Evolutionary conservation across 2,113 vertebrate genomes (phyloP).

Genomic region (Cottus gobio): DNA sequence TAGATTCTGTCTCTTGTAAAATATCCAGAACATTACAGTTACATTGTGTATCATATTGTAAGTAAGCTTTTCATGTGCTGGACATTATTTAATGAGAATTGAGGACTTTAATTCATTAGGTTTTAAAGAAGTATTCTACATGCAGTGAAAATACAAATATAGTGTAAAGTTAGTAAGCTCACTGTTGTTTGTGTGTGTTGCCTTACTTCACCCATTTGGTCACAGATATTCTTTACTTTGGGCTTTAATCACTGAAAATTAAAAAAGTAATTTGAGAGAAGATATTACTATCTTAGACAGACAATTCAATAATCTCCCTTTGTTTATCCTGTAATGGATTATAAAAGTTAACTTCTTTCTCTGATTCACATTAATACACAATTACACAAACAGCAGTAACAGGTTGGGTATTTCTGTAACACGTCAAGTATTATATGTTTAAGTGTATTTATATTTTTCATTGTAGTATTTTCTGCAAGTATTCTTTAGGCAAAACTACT

Average conservation of each 20-base stretch:
- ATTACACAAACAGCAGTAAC: constrained; percentile 20
- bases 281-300: constrained; percentile 48
- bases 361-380: constrained; percentile 27
- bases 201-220: constrained; percentile 17
- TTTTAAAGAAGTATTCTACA: constrained; percentile 24
- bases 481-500: not conserved
- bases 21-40: not conserved
- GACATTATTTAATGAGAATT: constrained; percentile 33
- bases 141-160: constrained; percentile 3
- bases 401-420: constrained; percentile 10
- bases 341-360: constrained; percentile 22
- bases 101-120: constrained; percentile 13
- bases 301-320: constrained; percentile 50
- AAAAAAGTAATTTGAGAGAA: constrained; percentile 36
- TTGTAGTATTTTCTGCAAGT: not conserved
- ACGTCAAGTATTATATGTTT: not conserved
- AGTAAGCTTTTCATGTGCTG: constrained; percentile 10
- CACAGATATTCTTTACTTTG: constrained; percentile 23
- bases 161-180: constrained; percentile 18
- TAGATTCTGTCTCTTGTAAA: not conserved
- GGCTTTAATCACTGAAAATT: constrained; percentile 40
- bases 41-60: constrained; percentile 22
- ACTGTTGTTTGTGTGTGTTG: not conserved
- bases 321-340: constrained; percentile 52
- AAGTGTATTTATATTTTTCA: constrained; percentile 5